Percentiles rank a stretch among this genome's conserved stretches.
These are phyloP conservation scores for Acrocephalus arundinaceus DNA, from an alignment of 2,113 vertebrate genomes.

Conservation along the genomic window DNA sequence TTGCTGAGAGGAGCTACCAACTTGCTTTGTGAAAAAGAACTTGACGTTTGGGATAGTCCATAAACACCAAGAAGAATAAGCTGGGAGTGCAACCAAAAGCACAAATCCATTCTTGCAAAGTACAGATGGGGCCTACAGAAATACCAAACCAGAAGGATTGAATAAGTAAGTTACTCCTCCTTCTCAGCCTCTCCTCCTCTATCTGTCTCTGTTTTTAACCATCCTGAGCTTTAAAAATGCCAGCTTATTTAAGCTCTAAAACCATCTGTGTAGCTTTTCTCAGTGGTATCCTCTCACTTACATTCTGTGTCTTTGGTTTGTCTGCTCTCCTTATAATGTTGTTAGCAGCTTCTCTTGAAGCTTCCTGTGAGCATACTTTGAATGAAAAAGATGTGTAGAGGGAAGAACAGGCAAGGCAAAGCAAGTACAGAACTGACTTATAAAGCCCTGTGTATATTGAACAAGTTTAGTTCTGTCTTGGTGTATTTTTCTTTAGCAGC, in stretches of 20 bases:
- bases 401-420: neutral
- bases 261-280: constrained; percentile 42
- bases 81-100: constrained; percentile 36
- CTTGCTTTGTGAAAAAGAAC: constrained; percentile 9
- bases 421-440: neutral
- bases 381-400: neutral
- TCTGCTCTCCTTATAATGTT: constrained; percentile 36
- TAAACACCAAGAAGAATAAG: constrained; percentile 34
- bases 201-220: constrained; percentile 3
- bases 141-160: neutral
- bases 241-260: constrained; percentile 31
- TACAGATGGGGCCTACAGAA: constrained; percentile 32
- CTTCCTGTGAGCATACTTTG: constrained; percentile 2
- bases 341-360: constrained; percentile 26
- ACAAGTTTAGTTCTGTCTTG: neutral
- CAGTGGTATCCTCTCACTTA: constrained; percentile 6
- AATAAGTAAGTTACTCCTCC: neutral
- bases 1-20: neutral
- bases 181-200: neutral
- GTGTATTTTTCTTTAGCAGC: neutral
- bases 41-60: constrained; percentile 4
- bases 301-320: constrained; percentile 10
- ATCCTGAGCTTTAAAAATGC: constrained; percentile 26
- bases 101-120: constrained; percentile 2
- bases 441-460: neutral